Percentiles rank a stretch among this genome's conserved stretches.
These are phyloP conservation scores for Axis porcinus DNA, from an alignment of 2,113 vertebrate species.

Conservation along the genomic window DNA sequence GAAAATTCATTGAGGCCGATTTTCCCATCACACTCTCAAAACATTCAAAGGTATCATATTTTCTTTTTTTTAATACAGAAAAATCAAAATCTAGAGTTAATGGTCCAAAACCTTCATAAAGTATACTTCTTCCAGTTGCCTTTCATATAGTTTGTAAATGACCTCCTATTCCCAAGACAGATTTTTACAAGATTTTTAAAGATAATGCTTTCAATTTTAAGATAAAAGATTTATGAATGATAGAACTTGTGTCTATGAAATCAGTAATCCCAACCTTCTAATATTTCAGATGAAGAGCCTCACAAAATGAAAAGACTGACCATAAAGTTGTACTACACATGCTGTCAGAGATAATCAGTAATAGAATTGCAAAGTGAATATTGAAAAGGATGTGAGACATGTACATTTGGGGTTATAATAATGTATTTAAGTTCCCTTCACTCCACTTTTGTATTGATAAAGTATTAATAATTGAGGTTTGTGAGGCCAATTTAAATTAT, in stretches of 20 bases:
- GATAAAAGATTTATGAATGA: constrained; percentile 60
- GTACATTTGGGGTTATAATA: not conserved
- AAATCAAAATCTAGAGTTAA: constrained; percentile 66
- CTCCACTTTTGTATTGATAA: not conserved
- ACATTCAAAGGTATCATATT: constrained; percentile 33
- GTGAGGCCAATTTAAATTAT: not conserved
- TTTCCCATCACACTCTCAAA: constrained; percentile 38
- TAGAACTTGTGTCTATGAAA: constrained; percentile 58
- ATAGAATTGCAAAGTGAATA: constrained; percentile 26
- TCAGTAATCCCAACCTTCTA: constrained; percentile 47
- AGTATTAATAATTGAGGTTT: not conserved
- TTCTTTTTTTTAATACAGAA: constrained; percentile 48
- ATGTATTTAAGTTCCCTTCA: not conserved
- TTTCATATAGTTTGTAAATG: constrained; percentile 42
- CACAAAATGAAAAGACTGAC: constrained; percentile 54
- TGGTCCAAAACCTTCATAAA: constrained; percentile 61
- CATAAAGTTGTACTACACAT: constrained; percentile 47
- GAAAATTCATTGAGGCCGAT: constrained; percentile 24
- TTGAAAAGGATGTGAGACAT: not conserved
- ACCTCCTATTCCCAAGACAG: constrained; percentile 45
- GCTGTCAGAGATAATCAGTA: constrained; percentile 26
- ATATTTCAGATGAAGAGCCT: constrained; percentile 57
- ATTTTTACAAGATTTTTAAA: constrained; percentile 60
- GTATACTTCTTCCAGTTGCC: constrained; percentile 32
- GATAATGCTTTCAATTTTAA: constrained; percentile 65